phyloP scores from a whole-genome alignment of 2,888 invertebrate species.

The Tinea semifulvella region DNA sequence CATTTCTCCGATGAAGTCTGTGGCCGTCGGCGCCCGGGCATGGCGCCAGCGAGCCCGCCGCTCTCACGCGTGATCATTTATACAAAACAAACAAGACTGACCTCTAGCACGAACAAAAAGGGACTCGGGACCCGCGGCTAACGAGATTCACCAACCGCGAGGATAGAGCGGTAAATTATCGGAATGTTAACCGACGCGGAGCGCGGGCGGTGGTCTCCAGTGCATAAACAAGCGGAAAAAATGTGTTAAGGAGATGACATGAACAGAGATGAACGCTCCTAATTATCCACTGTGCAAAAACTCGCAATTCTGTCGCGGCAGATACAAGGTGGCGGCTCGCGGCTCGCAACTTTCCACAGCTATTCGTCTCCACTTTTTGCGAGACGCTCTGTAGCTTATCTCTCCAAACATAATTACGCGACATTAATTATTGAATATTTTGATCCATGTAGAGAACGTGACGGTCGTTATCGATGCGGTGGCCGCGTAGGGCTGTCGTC shows the following conservation, averaged over 20 bases:
- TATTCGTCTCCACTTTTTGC: constrained; percentile 42
- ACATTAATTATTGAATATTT: constrained; percentile 47
- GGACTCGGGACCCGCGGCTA: constrained; percentile 49
- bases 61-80: constrained; percentile 54
- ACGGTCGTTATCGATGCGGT: constrained; percentile 2
- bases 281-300: constrained; percentile 53
- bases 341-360: constrained; percentile 38
- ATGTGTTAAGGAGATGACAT: constrained; percentile 61
- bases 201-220: constrained; percentile 35
- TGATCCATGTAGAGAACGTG: constrained; percentile 23
- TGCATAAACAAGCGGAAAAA: constrained; percentile 33
- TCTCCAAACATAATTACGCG: constrained; percentile 41
- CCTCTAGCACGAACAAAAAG: constrained; percentile 32
- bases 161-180: constrained; percentile 65
- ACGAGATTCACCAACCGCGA: constrained; percentile 61
- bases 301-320: constrained; percentile 21
- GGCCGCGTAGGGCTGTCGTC: constrained; percentile 24
- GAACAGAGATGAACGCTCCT: constrained; percentile 48
- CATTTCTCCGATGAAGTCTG: constrained; percentile 32
- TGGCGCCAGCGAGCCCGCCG: constrained; percentile 57
- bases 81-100: constrained; percentile 66
- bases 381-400: constrained; percentile 32
- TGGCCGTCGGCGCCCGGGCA: constrained; percentile 43
- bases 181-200: constrained; percentile 45
- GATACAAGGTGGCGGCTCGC: constrained; percentile 36